These are phyloP conservation scores for Anthopleura sola DNA, from an alignment of 64 coral and sea anemone genomes.

Conservation along the genomic window DNA sequence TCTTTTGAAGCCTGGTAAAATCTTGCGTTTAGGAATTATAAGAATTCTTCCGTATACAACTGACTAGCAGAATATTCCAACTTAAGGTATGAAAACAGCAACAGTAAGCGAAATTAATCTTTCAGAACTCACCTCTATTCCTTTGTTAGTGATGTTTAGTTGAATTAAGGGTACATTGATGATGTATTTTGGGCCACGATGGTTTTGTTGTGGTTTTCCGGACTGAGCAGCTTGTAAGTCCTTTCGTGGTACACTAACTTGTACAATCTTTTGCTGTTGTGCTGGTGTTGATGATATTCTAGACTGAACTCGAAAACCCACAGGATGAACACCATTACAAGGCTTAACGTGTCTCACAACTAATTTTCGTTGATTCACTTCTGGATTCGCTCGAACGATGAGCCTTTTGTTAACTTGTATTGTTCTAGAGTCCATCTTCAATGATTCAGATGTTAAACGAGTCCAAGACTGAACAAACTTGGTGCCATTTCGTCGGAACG, in stretches of 20 bases:
- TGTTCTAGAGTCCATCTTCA: not conserved
- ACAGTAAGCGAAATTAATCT: too few species aligned
- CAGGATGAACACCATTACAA: not conserved
- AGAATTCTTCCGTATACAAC: not conserved
- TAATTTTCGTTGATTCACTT: not conserved
- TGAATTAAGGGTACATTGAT: slow-evolving; percentile 23
- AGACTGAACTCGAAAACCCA: not conserved
- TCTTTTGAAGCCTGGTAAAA: too few species aligned
- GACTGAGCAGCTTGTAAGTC: not conserved
- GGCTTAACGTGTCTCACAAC: slow-evolving; percentile 21
- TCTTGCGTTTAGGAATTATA: too few species aligned
- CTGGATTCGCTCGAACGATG: slow-evolving; percentile 3
- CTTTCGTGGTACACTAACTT: slow-evolving; percentile 5
- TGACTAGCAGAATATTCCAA: too few species aligned
- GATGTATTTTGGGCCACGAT: slow-evolving; percentile 10
- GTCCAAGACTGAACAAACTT: not conserved
- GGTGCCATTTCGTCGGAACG: not conserved
- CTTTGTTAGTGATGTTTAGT: slow-evolving; percentile 9
- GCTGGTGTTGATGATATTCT: not conserved
- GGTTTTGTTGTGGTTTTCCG: not conserved
- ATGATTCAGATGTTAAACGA: not conserved
- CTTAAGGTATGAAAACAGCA: too few species aligned
- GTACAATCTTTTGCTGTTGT: slow-evolving; percentile 22
- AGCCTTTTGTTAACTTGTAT: not conserved
- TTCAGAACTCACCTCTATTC: slow-evolving; percentile 13